Conservation (phyloP, 2,113 vertebrate genomes). For the Raja brachyura region DNA sequence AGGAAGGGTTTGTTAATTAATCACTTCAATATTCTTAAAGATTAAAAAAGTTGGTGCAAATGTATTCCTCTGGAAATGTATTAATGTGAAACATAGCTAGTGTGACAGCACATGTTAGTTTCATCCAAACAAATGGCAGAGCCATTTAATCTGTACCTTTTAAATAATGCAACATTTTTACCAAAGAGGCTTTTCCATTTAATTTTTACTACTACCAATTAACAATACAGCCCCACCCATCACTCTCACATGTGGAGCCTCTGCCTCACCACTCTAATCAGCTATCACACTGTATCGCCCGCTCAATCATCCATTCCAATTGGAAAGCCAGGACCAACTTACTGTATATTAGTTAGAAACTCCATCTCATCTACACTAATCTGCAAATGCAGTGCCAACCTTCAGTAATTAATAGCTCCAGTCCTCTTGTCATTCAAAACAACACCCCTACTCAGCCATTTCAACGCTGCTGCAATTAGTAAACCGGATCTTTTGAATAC, state of each 20-base stretch:
- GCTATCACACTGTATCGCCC: not conserved
- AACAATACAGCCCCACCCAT: not conserved
- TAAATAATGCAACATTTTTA: constrained; percentile 1
- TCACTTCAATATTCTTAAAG: not conserved
- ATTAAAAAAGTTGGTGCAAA: not conserved
- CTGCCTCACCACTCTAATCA: not conserved
- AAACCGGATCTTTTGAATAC: not conserved
- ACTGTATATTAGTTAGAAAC: not conserved
- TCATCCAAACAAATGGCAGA: not conserved
- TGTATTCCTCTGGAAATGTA: not conserved
- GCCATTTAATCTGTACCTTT: not conserved
- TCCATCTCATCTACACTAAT: not conserved
- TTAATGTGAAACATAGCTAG: not conserved
- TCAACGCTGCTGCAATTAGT: not conserved
- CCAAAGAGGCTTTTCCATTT: not conserved
- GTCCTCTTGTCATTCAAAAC: not conserved
- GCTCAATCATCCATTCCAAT: constrained; percentile 4
- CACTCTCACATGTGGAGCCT: not conserved
- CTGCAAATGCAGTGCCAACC: not conserved
- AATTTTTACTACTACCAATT: not conserved
- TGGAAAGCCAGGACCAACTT: not conserved
- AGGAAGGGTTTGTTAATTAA: not conserved
- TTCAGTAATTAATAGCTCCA: not conserved
- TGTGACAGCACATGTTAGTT: not conserved
- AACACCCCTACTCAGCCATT: not conserved